Evolutionary conservation across 2,888 invertebrate species (phyloP), one percentile per base, ranked within the genome.

Genomic region (Conistra vaccinii): DNA sequence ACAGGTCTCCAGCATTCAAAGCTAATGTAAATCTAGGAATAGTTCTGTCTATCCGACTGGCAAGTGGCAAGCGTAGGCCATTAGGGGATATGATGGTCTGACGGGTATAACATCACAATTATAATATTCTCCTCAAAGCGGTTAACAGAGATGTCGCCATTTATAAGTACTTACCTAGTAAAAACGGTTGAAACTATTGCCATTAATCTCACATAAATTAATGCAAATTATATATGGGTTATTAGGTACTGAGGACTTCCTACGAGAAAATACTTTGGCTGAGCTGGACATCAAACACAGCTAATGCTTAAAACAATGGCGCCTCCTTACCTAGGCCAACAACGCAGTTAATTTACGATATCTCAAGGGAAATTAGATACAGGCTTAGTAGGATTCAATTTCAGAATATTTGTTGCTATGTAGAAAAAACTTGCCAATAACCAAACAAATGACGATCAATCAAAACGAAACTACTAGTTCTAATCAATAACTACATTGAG

Each of bases 1-100:
- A 74, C 73, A 65, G 65, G 68, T 73, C 65, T 69, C 57, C 35
- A 69, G 61, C 65, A 69, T 65, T 77, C 82, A 70, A 78, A 53
- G 32, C 60, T 71, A 69, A 78, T 74, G 78, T 66, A 78, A 74
- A 82, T 60, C 71, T 71, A 72, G 58, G 29, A 78, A 82, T 74
- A 74, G 70, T 29, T 66, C 32, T 39, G 68, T 57, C 61, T 57
- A n/a, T n/a, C n/a, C n/a, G 29, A 32, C 23, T 51, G 29, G 48
- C 20, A 69, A 65, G 17, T 69, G 67, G 55, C 42, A 69, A 39
- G 66, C 51, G 42, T 29, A 14, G 29, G 14, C 60, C 53, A 65
- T 77, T 73, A 67, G 29, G 26, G 26, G 29, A 57, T 60, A 66
- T 51, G n/a, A 71, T 51, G 55, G 63, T 63, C n/a, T 71, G 67